Evolutionary conservation across 2,888 invertebrate genomes (phyloP).

Genomic region (Incurvaria masculella): DNA sequence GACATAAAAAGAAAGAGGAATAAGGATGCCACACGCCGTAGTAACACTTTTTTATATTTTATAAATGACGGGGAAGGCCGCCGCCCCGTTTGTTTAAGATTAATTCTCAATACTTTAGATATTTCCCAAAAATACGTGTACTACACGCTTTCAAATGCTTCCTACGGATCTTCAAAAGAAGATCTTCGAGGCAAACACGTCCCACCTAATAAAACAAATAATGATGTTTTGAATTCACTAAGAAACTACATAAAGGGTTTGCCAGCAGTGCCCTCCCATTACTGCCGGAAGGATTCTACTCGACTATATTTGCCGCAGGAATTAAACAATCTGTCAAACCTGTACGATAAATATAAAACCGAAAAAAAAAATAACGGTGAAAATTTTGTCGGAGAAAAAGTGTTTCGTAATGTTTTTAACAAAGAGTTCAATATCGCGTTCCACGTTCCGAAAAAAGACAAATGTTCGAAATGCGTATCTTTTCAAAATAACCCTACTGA

Average conservation of each 20-base stretch:
- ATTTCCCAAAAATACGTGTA: background rate
- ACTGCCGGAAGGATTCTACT: constrained; percentile 15
- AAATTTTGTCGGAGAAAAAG: constrained; percentile 12
- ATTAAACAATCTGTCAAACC: constrained; percentile 10
- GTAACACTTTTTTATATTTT: background rate
- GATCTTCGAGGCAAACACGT: background rate
- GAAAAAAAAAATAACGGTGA: constrained; percentile 4
- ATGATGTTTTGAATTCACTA: background rate
- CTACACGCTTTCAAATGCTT: background rate
- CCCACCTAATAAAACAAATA: background rate
- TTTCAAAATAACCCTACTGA: too few relatives aligned
- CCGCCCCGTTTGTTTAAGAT: background rate
- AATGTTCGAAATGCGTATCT: too few relatives aligned
- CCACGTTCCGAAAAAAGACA: constrained; percentile 18
- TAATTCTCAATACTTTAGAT: background rate
- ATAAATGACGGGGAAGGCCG: constrained; percentile 1
- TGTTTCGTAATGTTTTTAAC: constrained; percentile 16
- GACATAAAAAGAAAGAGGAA: too few relatives aligned
- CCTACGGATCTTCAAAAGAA: background rate
- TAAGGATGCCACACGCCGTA: too few relatives aligned
- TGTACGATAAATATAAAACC: constrained; percentile 15
- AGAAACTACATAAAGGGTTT: background rate
- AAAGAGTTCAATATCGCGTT: constrained; percentile 17
- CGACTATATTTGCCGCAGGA: constrained; percentile 10
- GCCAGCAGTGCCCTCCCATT: constrained; percentile 15